Evolutionary conservation across 2,888 invertebrate species (phyloP).

Genomic region (Pristionchus mayeri): DNA sequence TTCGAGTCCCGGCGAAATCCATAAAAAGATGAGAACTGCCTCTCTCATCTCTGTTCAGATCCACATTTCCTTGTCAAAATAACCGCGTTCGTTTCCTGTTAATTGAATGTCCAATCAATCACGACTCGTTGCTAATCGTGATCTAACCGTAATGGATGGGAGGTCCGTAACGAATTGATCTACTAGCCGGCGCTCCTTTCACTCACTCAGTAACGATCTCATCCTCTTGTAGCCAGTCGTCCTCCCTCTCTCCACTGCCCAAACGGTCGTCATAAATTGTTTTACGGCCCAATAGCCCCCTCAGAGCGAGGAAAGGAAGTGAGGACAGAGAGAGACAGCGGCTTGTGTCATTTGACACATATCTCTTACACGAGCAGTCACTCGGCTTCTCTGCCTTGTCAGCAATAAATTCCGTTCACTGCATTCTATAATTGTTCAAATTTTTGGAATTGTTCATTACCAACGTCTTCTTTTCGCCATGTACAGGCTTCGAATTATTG

Average conservation of each 20-base stretch:
- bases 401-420: no score
- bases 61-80: background rate
- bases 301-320: slow-evolving; percentile 46
- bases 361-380: background rate
- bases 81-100: background rate
- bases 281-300: slow-evolving; percentile 49
- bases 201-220: background rate
- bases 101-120: slow-evolving; percentile 32
- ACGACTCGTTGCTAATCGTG: background rate
- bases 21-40: slow-evolving; percentile 36
- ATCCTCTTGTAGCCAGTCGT: slow-evolving; percentile 30
- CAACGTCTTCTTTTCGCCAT: background rate
- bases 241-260: background rate
- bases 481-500: background rate
- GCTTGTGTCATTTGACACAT: slow-evolving; percentile 20
- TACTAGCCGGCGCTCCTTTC: background rate
- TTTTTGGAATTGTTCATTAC: no score
- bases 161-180: no score
- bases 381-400: no score
- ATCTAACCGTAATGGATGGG: background rate
- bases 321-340: background rate
- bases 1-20: slow-evolving; percentile 21
- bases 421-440: no score
- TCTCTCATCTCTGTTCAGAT: background rate
- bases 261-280: slow-evolving; percentile 49